Percentiles rank a stretch among this genome's conserved stretches.
Conservation (phyloP, 2,888 invertebrate species). For the Cataglyphis cursor region DNA sequence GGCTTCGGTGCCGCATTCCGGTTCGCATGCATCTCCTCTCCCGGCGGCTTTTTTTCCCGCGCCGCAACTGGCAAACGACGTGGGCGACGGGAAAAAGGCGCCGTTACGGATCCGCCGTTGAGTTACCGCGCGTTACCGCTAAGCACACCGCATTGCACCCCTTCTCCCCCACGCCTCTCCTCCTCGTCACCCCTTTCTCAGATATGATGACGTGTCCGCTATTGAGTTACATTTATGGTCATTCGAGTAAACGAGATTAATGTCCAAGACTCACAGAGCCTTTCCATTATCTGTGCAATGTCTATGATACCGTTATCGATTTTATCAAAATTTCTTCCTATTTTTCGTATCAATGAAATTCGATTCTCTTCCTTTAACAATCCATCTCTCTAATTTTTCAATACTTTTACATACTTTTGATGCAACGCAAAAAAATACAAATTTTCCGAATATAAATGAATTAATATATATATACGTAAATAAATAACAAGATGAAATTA, state of each 20-base stretch:
- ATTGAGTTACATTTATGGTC: conserved; percentile 26
- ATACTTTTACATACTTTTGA: neutral
- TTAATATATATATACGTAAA: too few species aligned
- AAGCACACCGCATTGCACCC: conserved; percentile 41
- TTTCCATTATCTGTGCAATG: neutral
- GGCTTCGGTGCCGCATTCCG: conserved; percentile 83
- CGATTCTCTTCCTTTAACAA: neutral
- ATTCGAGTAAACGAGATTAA: neutral
- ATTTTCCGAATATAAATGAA: neutral
- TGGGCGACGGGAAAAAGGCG: conserved; percentile 46
- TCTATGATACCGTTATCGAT: neutral
- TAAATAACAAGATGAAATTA: neutral
- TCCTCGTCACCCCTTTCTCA: neutral
- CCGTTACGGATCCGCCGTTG: conserved; percentile 51
- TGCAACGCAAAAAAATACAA: neutral
- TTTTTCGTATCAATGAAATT: neutral
- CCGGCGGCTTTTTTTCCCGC: conserved; percentile 42
- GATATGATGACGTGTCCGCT: conserved; percentile 39
- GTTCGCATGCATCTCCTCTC: conserved; percentile 77
- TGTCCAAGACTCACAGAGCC: neutral
- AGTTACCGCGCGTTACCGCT: conserved; percentile 55
- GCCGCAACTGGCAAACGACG: conserved; percentile 22
- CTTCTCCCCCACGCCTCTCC: neutral
- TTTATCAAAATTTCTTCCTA: neutral
- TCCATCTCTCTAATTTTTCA: neutral